phyloP scores from a whole-genome alignment of 1,140 invertebrate species.

The Cherax quadricarinatus region DNA sequence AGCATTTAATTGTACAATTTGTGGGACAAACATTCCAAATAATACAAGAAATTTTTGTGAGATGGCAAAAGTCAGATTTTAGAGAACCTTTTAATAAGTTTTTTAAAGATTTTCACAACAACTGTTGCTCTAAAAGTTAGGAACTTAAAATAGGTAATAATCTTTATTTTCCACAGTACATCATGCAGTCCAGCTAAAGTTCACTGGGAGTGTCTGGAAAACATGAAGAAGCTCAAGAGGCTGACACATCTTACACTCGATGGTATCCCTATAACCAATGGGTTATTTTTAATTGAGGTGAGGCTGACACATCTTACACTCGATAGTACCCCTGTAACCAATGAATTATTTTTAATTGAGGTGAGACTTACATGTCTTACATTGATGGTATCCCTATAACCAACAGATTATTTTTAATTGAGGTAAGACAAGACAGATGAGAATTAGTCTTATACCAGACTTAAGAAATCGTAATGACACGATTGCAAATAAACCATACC shows the following conservation, averaged over 20 bases:
- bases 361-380: constrained; percentile 39
- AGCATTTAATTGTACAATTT: too few relatives aligned
- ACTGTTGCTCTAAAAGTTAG: background rate
- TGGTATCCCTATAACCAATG: constrained; percentile 41
- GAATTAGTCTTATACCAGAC: too few relatives aligned
- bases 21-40: too few relatives aligned
- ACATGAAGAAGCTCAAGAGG: constrained; percentile 27
- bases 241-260: constrained; percentile 46
- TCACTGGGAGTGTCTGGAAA: constrained; percentile 51
- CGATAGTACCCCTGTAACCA: constrained; percentile 41
- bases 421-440: too few relatives aligned
- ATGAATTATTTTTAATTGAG: constrained; percentile 21
- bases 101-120: too few relatives aligned
- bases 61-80: too few relatives aligned
- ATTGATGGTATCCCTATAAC: constrained; percentile 48
- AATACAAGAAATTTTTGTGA: too few relatives aligned
- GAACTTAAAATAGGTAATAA: too few relatives aligned
- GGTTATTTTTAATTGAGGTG: constrained; percentile 30
- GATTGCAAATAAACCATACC: too few relatives aligned
- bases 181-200: constrained; percentile 36
- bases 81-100: too few relatives aligned
- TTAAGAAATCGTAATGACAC: too few relatives aligned
- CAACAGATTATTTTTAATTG: constrained; percentile 12
- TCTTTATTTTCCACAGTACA: background rate
- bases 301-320: constrained; percentile 41